These are phyloP conservation scores for Celastrina argiolus DNA, from an alignment of 2,888 invertebrate genomes.

Conservation along the genomic window DNA sequence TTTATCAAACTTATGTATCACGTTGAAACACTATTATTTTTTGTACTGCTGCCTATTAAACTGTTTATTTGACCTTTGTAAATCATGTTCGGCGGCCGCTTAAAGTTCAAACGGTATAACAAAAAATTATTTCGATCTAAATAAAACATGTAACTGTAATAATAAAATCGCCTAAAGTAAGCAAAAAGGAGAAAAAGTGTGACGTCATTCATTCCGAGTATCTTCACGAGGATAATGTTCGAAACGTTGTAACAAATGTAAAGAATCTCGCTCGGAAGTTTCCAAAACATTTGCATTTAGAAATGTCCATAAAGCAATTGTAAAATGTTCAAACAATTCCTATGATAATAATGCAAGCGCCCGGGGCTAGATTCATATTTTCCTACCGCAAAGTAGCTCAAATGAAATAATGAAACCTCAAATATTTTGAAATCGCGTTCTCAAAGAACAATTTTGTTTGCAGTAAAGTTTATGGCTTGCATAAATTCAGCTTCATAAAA, in stretches of 20 bases:
- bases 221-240: background rate
- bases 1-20: conserved; percentile 33
- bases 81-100: background rate
- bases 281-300: conserved; percentile 20
- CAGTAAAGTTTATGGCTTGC: conserved; percentile 22
- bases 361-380: conserved; percentile 22
- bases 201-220: background rate
- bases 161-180: background rate
- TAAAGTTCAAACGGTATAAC: background rate
- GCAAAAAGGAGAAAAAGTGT: background rate
- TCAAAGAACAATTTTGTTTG: conserved; percentile 29
- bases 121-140: background rate
- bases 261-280: conserved; percentile 8
- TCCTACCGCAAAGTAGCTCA: conserved; percentile 21
- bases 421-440: conserved; percentile 29
- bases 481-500: conserved; percentile 23
- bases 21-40: conserved; percentile 15
- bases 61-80: background rate
- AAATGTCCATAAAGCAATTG: conserved; percentile 22
- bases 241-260: background rate
- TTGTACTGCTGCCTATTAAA: background rate
- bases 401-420: conserved; percentile 27
- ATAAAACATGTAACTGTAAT: background rate
- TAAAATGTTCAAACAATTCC: conserved; percentile 21
- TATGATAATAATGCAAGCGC: conserved; percentile 21